Base-by-base conservation (phyloP, 2,888 invertebrate species). In the Danaus chrysippus region DNA sequence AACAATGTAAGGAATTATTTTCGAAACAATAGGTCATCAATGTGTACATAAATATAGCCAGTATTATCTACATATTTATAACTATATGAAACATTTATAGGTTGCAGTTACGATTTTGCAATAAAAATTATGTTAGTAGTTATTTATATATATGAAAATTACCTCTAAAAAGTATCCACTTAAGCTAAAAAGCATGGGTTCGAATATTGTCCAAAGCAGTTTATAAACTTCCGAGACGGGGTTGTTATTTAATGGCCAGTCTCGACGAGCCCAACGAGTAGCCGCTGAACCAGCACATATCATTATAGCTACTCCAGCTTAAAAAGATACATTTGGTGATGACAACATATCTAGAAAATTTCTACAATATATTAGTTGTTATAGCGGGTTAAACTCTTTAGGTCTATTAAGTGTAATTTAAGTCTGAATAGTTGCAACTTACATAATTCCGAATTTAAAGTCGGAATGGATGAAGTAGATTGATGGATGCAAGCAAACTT, bases 301-400 rank as follows among this genome's bases (percentile, higher is more conserved):
- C 91, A 91, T 91, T 44, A 91, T 81, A 1, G 89, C 89, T n/a
- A 90, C 89, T 23, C 91, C 91, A 54, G 90, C 91, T 91, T 73
- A 54, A 76, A 74, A 42, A 52, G 12, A 19, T 13, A 42, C 8
- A 44, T 17, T n/a, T 19, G 10, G 19, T 13, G 15, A 43, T 23
- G 19, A n/a, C 49, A 13, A 10, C 15, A 41, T 5, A 41, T 10
- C 0, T 15, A 49, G 12, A 44, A 10, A 46, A 11, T 42, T 43
- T 41, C n/a, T 53, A 11, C 19, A 9, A 53, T 0, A 12, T n/a
- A 11, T 42, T 19, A n/a, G 11, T 34, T 23, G 13, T 46, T 57
- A 19, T 11, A 5, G 23, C 2, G 23, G 8, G 23, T 34, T 34
- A 34, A 34, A 23, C 23, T 34, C 3, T 34, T 34, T 34, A 5